Base-by-base conservation (phyloP, 2,888 invertebrate genomes). In the Synergus umbraculus region DNA sequence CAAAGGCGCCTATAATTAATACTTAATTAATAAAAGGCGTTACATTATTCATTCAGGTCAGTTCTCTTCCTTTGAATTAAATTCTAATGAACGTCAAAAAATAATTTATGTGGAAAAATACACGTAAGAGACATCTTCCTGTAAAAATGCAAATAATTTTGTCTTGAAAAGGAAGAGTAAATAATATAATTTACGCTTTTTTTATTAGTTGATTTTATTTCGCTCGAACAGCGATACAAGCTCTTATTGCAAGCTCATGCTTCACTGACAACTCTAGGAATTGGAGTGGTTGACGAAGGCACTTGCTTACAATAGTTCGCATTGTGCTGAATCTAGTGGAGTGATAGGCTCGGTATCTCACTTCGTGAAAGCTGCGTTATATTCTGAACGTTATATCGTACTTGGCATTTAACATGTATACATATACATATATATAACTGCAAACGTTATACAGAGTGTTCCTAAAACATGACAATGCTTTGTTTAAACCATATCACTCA, bases 301-400 rank as follows among this genome's bases (percentile, higher is more conserved):
- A 69, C 46, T 66, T 37, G 73, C 73, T 73, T 73, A 73, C 73
- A 73, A 73, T 73, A 73, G 73, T 73, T 73, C 37, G 73, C 54
- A 73, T 73, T 73, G 73, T 73, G 49, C 46, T 73, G 73, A 69
- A 69, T 69, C 69, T 69, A 69, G 69, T 49, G 29, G 49, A 73
- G 49, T 73, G 73, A 73, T 73, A 54, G 73, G 54, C 73, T 73
- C 73, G 73, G 73, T 73, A 73, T 73, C 73, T 73, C 73, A 73
- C 49, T 73, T 73, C 54, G 54, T 73, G 73, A 73, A 73, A 73
- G 73, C 73, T 54, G 73, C 73, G 54, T 54, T 73, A 73, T 60
- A 60, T 60, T 60, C 18, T 18, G 60, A 60, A 60, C 54, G 73
- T 73, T 73, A n/a, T 73, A 73, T 54, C 49, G 54, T n/a, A 73